A percentile compares a stretch with the other conserved stretches of the same genome.
Evolutionary conservation across 1,140 invertebrate genomes (phyloP).

Genomic region (Zaprionus taronus): DNA sequence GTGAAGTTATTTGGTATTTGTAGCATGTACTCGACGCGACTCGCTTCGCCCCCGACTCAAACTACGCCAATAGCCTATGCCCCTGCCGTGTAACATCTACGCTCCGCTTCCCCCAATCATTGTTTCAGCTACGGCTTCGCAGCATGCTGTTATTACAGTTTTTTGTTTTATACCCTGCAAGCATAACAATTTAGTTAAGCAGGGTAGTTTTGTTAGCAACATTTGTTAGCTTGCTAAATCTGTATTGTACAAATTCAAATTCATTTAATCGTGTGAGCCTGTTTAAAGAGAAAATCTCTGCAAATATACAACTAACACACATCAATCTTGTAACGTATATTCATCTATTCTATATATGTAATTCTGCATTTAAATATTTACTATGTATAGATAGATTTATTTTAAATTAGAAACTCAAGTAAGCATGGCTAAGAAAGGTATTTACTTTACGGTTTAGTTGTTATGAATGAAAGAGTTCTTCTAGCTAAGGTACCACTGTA

Average conservation of each 20-base stretch:
- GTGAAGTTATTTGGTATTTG: conserved; percentile 79
- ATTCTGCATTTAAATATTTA: not conserved
- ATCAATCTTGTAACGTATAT: not conserved
- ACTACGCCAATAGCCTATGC: not conserved
- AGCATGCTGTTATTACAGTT: conserved; percentile 56
- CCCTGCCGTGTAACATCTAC: not conserved
- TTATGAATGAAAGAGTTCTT: not conserved
- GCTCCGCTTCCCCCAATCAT: not conserved
- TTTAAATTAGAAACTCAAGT: not conserved
- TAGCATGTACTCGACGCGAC: conserved; percentile 57
- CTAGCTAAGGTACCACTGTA: not conserved
- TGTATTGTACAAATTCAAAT: no score
- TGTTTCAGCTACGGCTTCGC: not conserved
- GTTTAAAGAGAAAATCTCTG: not conserved
- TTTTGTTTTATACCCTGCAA: conserved; percentile 26
- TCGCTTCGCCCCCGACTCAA: conserved; percentile 12
- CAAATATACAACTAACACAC: not conserved
- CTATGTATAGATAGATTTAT: not conserved
- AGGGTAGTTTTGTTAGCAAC: not conserved
- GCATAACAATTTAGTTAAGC: not conserved
- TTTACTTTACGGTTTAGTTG: not conserved
- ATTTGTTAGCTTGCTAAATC: no score
- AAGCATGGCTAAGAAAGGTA: not conserved
- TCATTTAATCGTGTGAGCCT: not conserved
- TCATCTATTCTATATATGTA: not conserved